These are phyloP conservation scores for Origma solitaria DNA, from an alignment of 2,113 vertebrate species.

Conservation along the genomic window DNA sequence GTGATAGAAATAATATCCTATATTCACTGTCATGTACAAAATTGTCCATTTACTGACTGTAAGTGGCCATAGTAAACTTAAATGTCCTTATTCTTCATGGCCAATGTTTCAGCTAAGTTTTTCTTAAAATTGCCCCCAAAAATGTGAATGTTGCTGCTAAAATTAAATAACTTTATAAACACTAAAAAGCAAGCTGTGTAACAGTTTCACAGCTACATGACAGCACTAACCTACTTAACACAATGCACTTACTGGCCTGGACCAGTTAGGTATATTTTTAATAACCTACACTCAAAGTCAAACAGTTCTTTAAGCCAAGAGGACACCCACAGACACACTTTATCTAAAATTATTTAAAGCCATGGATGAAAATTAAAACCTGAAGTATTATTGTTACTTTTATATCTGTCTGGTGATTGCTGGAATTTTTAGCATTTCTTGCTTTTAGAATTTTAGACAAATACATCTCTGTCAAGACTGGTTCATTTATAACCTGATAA, in stretches of 20 bases:
- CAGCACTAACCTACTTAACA: background rate
- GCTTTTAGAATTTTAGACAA: background rate
- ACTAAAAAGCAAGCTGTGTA: background rate
- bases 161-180: background rate
- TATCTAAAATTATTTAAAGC: background rate
- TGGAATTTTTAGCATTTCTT: background rate
- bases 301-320: background rate
- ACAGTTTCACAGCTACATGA: background rate
- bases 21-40: background rate
- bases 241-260: background rate
- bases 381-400: background rate
- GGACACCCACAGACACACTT: background rate
- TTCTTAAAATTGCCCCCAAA: background rate
- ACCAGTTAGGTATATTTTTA: background rate
- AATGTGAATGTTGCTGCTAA: background rate
- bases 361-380: background rate
- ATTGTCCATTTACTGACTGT: background rate
- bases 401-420: accelerated
- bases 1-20: background rate
- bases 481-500: background rate
- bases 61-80: background rate
- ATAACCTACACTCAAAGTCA: background rate
- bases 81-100: background rate
- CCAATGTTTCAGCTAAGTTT: background rate
- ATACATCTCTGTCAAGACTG: background rate